Percentiles rank a stretch among this genome's conserved stretches.
Evolutionary conservation across 2,888 invertebrate species (phyloP).

Genomic region (Helicoverpa assulta): DNA sequence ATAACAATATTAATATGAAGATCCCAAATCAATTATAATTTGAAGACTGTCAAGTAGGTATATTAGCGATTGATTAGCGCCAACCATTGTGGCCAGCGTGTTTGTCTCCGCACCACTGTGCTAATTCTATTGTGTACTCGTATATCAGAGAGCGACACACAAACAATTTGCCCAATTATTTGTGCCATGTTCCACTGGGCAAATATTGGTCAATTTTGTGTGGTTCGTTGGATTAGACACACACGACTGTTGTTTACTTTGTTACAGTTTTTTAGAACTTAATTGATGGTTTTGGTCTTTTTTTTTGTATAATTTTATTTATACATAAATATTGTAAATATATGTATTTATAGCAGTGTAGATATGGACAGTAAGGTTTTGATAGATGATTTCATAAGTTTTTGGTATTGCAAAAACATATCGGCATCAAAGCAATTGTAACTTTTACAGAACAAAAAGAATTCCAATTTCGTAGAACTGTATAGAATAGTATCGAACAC

Average conservation of each 20-base stretch:
- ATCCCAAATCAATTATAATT: constrained; percentile 39
- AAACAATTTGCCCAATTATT: constrained; percentile 80
- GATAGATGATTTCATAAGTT: neutral
- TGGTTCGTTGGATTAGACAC: constrained; percentile 53
- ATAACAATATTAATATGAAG: constrained; percentile 6
- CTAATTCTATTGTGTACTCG: constrained; percentile 59
- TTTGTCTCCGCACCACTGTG: constrained; percentile 53
- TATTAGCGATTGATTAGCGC: constrained; percentile 52
- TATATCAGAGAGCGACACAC: constrained; percentile 69
- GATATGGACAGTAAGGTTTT: neutral
- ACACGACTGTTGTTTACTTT: constrained; percentile 26
- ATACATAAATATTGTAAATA: too few relatives aligned
- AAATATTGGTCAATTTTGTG: constrained; percentile 71
- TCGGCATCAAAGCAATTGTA: neutral
- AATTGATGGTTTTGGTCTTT: constrained; percentile 1
- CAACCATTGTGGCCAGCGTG: constrained; percentile 53
- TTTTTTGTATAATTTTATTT: neutral
- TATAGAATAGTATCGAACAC: constrained; percentile 6
- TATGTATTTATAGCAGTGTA: too few relatives aligned
- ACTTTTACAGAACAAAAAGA: neutral
- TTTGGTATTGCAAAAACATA: neutral
- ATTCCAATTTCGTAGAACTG: neutral
- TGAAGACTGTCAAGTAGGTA: constrained; percentile 52
- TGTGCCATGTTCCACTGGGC: constrained; percentile 67
- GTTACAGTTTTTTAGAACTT: constrained; percentile 19